Base-by-base conservation (phyloP, 1,140 invertebrate species). In the Pissodes strobi region DNA sequence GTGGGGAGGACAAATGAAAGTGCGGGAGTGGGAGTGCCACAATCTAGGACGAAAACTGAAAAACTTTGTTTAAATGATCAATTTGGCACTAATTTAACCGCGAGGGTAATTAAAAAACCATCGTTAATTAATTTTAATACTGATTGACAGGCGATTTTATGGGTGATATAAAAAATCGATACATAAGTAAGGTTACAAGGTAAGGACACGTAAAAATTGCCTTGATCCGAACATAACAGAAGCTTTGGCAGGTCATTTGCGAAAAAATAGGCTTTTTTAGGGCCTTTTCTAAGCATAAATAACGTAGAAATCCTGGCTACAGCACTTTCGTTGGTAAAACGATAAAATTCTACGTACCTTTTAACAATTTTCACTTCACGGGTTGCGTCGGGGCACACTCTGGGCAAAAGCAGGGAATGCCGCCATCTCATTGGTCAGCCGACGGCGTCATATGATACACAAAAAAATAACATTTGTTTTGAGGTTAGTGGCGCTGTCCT, bases 341-440 rank as follows among this genome's bases (percentile, higher is more conserved):
- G 74, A 78, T 78, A 78, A 78, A 78, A 78, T 78, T 78, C 75
- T 78, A 78, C 76, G 70, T 78, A 78, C 76, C 75, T 74, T 74
- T 72, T 69, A n/a, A 74, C 73, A 73, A 72, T 72, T 74, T 76
- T 76, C 76, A 78, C 74, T 72, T 74, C 69, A 74, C 72, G 70
- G 73, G 74, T 69, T 67, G 71, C 72, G 71, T 72, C 76, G 75
- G 76, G 76, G 76, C 74, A 73, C 69, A 71, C 71, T 69, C 66
- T 67, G 69, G 63, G 63, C 64, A 63, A 69, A 69, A 74, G 71
- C 75, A 77, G 69, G 76, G 76, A 74, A 75, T 61, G 51, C 65
- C 45, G 66, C 55, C 19, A 64, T 66, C 59, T 71, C 69, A 78
- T 78, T 78, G 76, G 76, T 69, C 60, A 61, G 55, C 66, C 55